These are phyloP conservation scores for Seira musarum DNA, from an alignment of 2,888 invertebrate genomes.

Conservation along the genomic window DNA sequence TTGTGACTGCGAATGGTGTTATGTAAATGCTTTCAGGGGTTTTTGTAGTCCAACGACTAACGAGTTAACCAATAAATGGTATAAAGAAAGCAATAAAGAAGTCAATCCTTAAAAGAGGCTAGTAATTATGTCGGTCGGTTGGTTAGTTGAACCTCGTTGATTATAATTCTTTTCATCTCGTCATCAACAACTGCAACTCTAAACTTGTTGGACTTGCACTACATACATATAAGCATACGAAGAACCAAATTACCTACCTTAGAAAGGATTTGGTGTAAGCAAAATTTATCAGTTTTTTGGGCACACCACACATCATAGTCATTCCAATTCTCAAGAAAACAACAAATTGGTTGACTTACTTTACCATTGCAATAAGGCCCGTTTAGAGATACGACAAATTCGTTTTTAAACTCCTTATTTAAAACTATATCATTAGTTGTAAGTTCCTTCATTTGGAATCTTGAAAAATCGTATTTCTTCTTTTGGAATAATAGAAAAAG, in stretches of 20 bases:
- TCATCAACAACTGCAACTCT: neutral
- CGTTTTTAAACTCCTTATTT: too few species aligned
- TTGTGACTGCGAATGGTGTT: neutral
- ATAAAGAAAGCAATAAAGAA: conserved; percentile 1
- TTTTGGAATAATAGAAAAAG: neutral
- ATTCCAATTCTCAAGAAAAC: too few species aligned
- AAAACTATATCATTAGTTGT: too few species aligned
- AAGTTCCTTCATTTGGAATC: too few species aligned
- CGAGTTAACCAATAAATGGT: conserved; percentile 12
- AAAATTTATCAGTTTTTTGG: too few species aligned
- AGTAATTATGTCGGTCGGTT: conserved; percentile 10
- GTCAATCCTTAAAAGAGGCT: conserved; percentile 15
- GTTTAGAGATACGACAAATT: too few species aligned
- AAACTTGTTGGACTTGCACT: neutral
- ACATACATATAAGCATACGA: too few species aligned
- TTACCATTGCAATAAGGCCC: too few species aligned
- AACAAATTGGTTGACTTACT: too few species aligned
- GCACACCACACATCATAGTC: too few species aligned
- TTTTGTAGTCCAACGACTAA: neutral
- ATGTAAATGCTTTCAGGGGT: conserved; percentile 7
- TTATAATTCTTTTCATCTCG: neutral
- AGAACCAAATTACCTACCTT: neutral
- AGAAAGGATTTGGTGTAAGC: neutral
- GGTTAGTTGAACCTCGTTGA: conserved; percentile 10
- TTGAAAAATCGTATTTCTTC: neutral